phyloP scores from a whole-genome alignment of 2,113 vertebrate species.

The Malurus alboscapulatus region DNA sequence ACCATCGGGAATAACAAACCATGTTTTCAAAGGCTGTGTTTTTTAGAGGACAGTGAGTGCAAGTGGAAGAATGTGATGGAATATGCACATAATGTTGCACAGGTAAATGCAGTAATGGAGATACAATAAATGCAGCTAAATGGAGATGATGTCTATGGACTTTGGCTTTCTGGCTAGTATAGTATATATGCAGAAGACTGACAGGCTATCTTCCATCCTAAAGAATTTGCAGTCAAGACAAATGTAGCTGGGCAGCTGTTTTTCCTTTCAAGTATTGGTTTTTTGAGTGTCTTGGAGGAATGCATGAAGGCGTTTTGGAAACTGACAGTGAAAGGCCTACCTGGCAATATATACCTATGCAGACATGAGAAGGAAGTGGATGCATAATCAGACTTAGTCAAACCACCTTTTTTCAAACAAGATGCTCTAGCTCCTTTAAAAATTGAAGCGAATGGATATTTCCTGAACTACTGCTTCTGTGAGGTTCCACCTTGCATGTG shows the following conservation, averaged over 20 bases:
- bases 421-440: not conserved
- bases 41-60: not conserved
- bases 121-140: not conserved
- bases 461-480: not conserved
- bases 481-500: not conserved
- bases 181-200: not conserved
- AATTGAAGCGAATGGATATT: not conserved
- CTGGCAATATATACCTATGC: not conserved
- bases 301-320: not conserved
- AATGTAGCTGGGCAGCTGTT: not conserved
- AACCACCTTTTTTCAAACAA: not conserved
- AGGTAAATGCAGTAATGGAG: not conserved
- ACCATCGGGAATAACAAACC: fast-evolving
- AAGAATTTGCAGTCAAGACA: not conserved
- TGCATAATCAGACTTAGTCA: not conserved
- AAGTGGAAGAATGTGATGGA: not conserved
- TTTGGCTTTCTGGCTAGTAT: not conserved
- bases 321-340: not conserved
- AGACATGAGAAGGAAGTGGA: not conserved
- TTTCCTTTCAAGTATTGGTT: not conserved
- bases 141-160: not conserved
- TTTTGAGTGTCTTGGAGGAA: not conserved
- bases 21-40: not conserved
- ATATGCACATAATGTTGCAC: not conserved
- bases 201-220: not conserved